These are phyloP conservation scores for Dinocampus coccinellae DNA, from an alignment of 2,888 invertebrate genomes.

Conservation along the genomic window DNA sequence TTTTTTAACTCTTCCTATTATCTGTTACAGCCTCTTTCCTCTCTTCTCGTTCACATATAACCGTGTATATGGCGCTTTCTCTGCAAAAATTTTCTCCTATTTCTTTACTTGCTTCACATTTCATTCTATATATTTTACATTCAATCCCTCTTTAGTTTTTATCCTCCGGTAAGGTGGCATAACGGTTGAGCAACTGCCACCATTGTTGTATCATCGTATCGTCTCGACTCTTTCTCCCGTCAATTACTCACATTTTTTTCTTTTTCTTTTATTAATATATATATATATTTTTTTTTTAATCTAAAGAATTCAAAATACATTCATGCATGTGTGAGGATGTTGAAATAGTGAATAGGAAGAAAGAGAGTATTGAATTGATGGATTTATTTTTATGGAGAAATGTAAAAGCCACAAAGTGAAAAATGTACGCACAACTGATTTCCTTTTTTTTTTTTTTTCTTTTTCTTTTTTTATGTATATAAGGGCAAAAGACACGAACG, in stretches of 20 bases:
- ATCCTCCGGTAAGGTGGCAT: constrained; percentile 13
- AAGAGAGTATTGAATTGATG: neutral
- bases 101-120: constrained; percentile 9
- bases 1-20: constrained; percentile 25
- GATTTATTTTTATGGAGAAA: constrained; percentile 1
- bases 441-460: neutral
- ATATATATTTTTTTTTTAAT: constrained; percentile 30
- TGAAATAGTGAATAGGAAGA: neutral
- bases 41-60: constrained; percentile 32
- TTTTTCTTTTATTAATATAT: neutral
- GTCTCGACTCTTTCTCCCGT: constrained; percentile 54
- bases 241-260: constrained; percentile 60
- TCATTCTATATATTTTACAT: neutral
- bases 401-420: constrained; percentile 5
- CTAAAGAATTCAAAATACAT: constrained; percentile 52
- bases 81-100: constrained; percentile 32
- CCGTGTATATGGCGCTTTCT: constrained; percentile 19
- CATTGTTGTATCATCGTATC: constrained; percentile 27
- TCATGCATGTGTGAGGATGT: neutral
- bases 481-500: constrained; percentile 52
- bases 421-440: constrained; percentile 7
- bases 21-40: constrained; percentile 24
- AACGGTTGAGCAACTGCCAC: constrained; percentile 38
- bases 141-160: constrained; percentile 53
- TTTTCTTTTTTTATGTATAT: neutral